Base-by-base conservation (phyloP, 2,113 vertebrate species). In the Semnopithecus entellus region DNA sequence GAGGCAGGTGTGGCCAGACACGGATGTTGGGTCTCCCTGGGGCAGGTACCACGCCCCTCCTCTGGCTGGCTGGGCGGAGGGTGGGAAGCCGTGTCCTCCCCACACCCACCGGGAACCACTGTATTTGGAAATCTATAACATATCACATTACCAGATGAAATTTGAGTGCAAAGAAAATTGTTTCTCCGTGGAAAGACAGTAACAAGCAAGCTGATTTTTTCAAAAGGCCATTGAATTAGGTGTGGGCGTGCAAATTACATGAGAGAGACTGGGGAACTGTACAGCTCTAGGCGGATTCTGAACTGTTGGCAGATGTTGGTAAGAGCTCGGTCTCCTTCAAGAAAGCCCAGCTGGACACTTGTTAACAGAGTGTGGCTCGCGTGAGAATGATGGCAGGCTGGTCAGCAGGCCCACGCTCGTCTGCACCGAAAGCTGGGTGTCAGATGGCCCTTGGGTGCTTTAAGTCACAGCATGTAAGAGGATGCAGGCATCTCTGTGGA, bases 401-500 rank as follows among this genome's bases (percentile, higher is more conserved):
- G 43, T 1, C 0, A 4, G 27, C 45, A 22, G 45, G 50, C 38
- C 35, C 66, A 16, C 1, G 0, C 20, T 14, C 32, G 3, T 0
- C 30, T 1, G 23, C 6, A 6, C 5, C 6, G 2, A 48, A 3
- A 16, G 61, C 7, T 5, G 32, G 66, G 20, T 9, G 30, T 8
- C 1, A 6, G 61, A 40, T 32, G 27, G 10, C 18, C 38, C 66
- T 55, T 23, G 27, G 30, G 0, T 10, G 3, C 13, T 4, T 4
- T 1, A 6, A 5, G 14, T 0, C 0, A 11, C 32, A 3, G 35
- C 1, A 1, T 3, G 4, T 11, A 32, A 45, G 48, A 18, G 32
- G 8, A 11, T 11, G 17, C 16, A 0, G 5, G 2, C 3, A 0
- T 17, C 23, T 18, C 70, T 13, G 3, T 45, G 30, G 17, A 6